These are phyloP conservation scores for Thera obeliscata DNA, from an alignment of 2,888 invertebrate genomes.

Conservation along the genomic window DNA sequence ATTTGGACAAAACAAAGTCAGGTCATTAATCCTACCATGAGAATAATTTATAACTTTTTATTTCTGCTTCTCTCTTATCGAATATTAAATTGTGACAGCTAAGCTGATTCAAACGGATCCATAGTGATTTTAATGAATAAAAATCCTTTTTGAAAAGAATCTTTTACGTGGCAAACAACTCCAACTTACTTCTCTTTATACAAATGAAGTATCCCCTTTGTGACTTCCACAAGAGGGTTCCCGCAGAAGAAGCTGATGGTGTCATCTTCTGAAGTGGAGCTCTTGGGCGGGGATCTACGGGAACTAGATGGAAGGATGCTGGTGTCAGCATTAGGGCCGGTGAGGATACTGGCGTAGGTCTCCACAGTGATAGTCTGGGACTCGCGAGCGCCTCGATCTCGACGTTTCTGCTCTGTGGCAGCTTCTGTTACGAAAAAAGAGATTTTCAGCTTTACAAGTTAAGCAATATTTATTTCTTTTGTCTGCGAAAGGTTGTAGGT, in stretches of 20 bases:
- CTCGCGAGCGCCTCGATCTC: conserved; percentile 88
- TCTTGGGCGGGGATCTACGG: conserved; percentile 79
- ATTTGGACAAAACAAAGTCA: conserved; percentile 16
- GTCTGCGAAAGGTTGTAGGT: too few relatives aligned
- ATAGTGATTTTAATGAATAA: too few relatives aligned
- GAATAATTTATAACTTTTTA: neutral
- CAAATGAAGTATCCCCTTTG: conserved; percentile 97
- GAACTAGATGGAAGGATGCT: conserved; percentile 87
- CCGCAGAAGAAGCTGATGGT: conserved; percentile 95
- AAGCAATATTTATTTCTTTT: neutral
- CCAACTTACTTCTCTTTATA: conserved; percentile 96
- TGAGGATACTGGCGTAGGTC: conserved; percentile 88
- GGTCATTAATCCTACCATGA: conserved; percentile 16
- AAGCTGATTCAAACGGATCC: neutral
- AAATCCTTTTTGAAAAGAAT: neutral
- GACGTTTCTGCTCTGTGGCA: conserved; percentile 76
- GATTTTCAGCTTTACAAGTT: neutral
- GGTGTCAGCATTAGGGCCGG: conserved; percentile 78
- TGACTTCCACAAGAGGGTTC: conserved; percentile 98
- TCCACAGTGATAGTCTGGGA: conserved; percentile 90
- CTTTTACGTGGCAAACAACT: neutral
- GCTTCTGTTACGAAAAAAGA: conserved; percentile 54
- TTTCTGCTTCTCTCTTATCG: neutral
- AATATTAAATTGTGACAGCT: neutral
- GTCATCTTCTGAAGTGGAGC: conserved; percentile 68